Evolutionary conservation across 2,113 vertebrate genomes (phyloP).

Genomic region (Blennius ocellaris): DNA sequence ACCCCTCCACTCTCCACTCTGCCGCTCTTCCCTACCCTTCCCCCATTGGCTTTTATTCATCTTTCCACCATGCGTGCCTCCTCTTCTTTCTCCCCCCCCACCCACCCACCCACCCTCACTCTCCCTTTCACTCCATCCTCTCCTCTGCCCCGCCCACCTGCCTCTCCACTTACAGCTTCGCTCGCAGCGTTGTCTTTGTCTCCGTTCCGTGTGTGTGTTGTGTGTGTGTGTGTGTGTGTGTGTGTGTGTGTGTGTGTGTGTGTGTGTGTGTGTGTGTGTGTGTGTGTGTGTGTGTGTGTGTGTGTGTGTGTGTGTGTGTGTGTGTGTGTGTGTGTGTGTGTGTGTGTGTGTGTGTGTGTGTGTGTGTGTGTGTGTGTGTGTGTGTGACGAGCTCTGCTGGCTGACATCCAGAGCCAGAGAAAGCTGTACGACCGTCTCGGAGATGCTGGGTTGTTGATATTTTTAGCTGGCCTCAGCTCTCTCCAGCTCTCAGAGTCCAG

Average conservation of each 20-base stretch:
- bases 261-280: slow-evolving; percentile 18
- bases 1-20: background rate
- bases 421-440: slow-evolving; percentile 28
- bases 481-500: slow-evolving; percentile 34
- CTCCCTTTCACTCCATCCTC: slow-evolving; percentile 59
- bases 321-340: slow-evolving; percentile 29
- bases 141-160: slow-evolving; percentile 63
- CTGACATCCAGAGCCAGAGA: slow-evolving; percentile 31
- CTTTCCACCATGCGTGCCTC: slow-evolving; percentile 28
- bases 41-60: slow-evolving; percentile 58
- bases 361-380: slow-evolving; percentile 24
- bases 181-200: slow-evolving; percentile 68
- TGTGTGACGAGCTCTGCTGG: slow-evolving; percentile 31
- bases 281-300: slow-evolving; percentile 29
- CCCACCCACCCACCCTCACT: slow-evolving; percentile 50
- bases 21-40: slow-evolving; percentile 17
- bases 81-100: too few species aligned
- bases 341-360: slow-evolving; percentile 26
- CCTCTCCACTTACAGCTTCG: slow-evolving; percentile 51
- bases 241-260: slow-evolving; percentile 31
- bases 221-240: slow-evolving; percentile 24
- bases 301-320: slow-evolving; percentile 14
- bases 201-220: slow-evolving; percentile 17
- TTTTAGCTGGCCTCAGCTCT: slow-evolving; percentile 53
- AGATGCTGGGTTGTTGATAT: slow-evolving; percentile 48